These are phyloP conservation scores for Antechinus flavipes DNA, from an alignment of 2,113 vertebrate genomes.

Conservation along the genomic window DNA sequence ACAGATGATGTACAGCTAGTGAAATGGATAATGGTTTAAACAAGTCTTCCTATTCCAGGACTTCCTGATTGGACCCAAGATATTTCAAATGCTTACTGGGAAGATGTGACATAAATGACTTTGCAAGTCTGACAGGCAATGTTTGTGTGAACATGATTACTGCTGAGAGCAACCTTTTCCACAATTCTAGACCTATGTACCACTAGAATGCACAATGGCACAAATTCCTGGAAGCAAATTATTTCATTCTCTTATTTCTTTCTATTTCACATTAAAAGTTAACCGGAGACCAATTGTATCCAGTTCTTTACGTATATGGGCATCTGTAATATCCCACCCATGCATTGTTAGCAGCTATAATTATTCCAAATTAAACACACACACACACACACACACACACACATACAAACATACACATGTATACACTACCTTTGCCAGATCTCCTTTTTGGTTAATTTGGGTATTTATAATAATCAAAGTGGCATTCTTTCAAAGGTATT, in stretches of 20 bases:
- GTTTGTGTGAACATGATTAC: conserved; percentile 85
- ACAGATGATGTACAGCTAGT: conserved; percentile 96
- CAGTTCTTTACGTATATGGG: conserved; percentile 96
- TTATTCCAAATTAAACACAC: too few species aligned
- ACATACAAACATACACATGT: too few species aligned
- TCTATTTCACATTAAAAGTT: conserved; percentile 38
- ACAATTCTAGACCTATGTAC: conserved; percentile 46
- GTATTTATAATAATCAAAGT: too few species aligned
- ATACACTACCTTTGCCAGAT: too few species aligned
- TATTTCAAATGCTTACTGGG: conserved; percentile 97
- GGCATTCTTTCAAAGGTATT: too few species aligned
- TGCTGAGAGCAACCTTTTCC: conserved; percentile 33
- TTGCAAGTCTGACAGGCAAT: conserved; percentile 88
- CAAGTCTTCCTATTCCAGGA: conserved; percentile 91
- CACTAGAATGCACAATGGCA: conserved; percentile 47
- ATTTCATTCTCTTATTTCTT: not conserved
- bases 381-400: too few species aligned
- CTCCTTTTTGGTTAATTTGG: too few species aligned
- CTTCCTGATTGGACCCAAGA: conserved; percentile 93
- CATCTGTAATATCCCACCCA: conserved; percentile 70
- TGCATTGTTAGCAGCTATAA: too few species aligned
- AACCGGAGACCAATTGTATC: conserved; percentile 89
- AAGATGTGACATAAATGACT: conserved; percentile 92
- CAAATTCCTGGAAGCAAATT: conserved; percentile 16
- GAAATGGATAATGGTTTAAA: conserved; percentile 94